These are phyloP conservation scores for Trypoxylus dichotomus DNA, from an alignment of 1,140 invertebrate genomes.

Conservation along the genomic window DNA sequence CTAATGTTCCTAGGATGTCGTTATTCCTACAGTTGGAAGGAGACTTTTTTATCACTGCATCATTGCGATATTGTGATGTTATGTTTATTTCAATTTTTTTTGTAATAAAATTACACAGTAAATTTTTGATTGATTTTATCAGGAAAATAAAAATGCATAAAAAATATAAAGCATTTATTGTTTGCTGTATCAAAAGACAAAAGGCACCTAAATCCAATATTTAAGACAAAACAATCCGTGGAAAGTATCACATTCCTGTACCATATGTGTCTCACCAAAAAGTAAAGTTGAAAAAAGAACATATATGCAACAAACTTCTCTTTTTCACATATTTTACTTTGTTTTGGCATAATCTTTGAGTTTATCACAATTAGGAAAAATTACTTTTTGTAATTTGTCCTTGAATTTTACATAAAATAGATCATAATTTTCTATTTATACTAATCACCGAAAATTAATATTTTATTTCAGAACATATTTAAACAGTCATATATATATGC, in stretches of 20 bases:
- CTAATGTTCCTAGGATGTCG: too few species aligned
- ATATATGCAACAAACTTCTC: background rate
- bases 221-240: slow-evolving; percentile 27
- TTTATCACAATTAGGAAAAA: background rate
- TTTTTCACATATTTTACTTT: too few species aligned
- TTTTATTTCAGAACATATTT: too few species aligned
- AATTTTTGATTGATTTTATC: too few species aligned
- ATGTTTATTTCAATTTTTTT: too few species aligned
- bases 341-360: background rate
- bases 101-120: too few species aligned
- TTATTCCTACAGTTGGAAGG: too few species aligned
- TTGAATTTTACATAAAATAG: background rate
- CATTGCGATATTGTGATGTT: too few species aligned
- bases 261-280: background rate
- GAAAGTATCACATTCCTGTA: slow-evolving; percentile 10
- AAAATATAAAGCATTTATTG: slow-evolving; percentile 26
- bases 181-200: slow-evolving; percentile 35
- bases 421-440: background rate
- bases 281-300: background rate
- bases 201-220: slow-evolving; percentile 36
- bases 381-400: background rate
- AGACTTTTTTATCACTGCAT: too few species aligned
- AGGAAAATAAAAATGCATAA: slow-evolving; percentile 26
- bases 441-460: too few species aligned
- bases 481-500: too few species aligned